Evolutionary conservation across 2,888 invertebrate species (phyloP), one percentile per base, ranked within the genome.

Genomic region (Acheta domesticus): DNA sequence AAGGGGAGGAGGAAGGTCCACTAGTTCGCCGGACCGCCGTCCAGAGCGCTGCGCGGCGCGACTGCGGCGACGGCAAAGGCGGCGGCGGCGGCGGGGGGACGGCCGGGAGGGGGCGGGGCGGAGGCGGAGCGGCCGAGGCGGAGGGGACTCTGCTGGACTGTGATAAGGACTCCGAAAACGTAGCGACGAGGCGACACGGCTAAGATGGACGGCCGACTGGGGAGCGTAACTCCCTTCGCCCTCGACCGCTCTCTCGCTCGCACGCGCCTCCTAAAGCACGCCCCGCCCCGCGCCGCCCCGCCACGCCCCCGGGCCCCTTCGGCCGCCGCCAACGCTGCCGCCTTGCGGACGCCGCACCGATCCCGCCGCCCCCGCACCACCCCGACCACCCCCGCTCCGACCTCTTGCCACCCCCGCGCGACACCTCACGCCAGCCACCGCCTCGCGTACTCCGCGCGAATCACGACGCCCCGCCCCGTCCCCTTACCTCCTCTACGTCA

Each of bases 121-220:
- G 23, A 48, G 74, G n/a, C 20, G 74, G 49, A 5, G 48, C n/a
- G 78, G 78, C n/a, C 62, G 36, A 78, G 62, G 73, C 78, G 80
- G 62, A 62, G 62, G 62, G 62, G 62, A 62, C 62, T 62, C 62
- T 62, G 62, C 62, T 62, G 62, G 62, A 62, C 62, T 62, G 62
- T 62, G 62, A 62, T 62, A 62, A 62, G 62, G 62, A 62, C 62
- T 62, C 62, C 62, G 62, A 62, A 62, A 62, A 62, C 62, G 62
- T 62, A 62, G 62, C 80, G 77, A 79, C 77, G 79, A 77, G 75
- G 78, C 78, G 76, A 78, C 78, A 62, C 49, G 21, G 79, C 77
- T 79, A 78, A 82, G 80, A 82, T 82, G 82, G 79, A 82, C 82
- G 82, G 82, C 78, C 82, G 80, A 75, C 82, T 80, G 48, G 82